These are phyloP conservation scores for Drosophila kanapiae DNA, from an alignment of 1,140 invertebrate species.

Conservation along the genomic window DNA sequence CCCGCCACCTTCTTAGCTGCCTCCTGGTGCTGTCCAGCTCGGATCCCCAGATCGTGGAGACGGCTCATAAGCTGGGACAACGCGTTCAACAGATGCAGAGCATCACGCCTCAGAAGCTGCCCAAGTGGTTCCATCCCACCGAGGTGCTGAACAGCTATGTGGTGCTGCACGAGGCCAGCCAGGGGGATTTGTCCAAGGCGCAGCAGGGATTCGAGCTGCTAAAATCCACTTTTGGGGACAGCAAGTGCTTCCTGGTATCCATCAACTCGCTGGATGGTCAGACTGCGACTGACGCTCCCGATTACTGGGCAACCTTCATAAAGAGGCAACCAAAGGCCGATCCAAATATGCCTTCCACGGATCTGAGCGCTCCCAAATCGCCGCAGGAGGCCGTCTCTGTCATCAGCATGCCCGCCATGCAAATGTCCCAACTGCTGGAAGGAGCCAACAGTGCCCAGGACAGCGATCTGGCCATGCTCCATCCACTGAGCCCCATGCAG, in stretches of 20 bases:
- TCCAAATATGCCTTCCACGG: conserved; percentile 86
- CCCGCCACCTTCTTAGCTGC: conserved; percentile 96
- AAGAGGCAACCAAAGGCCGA: conserved; percentile 87
- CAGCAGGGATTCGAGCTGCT: conserved; percentile 93
- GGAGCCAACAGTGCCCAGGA: conserved; percentile 53
- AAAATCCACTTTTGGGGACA: conserved; percentile 93
- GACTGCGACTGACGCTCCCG: conserved; percentile 88
- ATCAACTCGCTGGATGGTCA: conserved; percentile 91
- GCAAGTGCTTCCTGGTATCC: conserved; percentile 94
- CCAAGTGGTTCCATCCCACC: conserved; percentile 96
- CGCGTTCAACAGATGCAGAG: conserved; percentile 92
- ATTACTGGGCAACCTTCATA: conserved; percentile 94
- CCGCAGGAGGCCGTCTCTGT: conserved; percentile 87
- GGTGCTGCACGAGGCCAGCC: conserved; percentile 92
- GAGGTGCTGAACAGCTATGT: conserved; percentile 95
- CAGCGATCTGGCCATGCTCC: conserved; percentile 85
- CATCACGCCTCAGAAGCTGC: conserved; percentile 90
- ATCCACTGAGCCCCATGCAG: conserved; percentile 88
- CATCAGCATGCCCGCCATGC: conserved; percentile 86
- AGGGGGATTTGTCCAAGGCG: conserved; percentile 85
- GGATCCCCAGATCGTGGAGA: conserved; percentile 92
- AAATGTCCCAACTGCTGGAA: conserved; percentile 71
- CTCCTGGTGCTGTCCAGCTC: conserved; percentile 93
- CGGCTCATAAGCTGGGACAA: conserved; percentile 91
- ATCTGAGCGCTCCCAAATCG: conserved; percentile 88